These are phyloP conservation scores for Nomada fabriciana DNA, from an alignment of 2,888 invertebrate species.

Conservation along the genomic window DNA sequence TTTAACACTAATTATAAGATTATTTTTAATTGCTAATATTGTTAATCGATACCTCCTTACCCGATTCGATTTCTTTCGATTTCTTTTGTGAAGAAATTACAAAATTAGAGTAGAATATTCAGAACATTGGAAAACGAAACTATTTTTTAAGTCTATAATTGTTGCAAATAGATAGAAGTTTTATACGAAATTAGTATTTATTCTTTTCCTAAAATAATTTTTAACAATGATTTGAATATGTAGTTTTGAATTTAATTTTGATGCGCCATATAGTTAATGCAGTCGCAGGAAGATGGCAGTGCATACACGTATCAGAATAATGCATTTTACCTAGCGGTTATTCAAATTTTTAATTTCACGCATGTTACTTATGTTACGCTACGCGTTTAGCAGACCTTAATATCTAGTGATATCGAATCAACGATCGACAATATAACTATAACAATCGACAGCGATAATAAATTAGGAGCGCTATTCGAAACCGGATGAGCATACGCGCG, in stretches of 20 bases:
- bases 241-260: not conserved
- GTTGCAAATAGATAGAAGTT: not conserved
- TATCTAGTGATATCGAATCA: too few relatives aligned
- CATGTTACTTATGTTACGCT: too few relatives aligned
- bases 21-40: not conserved
- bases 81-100: too few relatives aligned
- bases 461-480: too few relatives aligned
- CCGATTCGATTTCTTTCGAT: too few relatives aligned
- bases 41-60: too few relatives aligned
- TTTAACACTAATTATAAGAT: too few relatives aligned
- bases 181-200: not conserved
- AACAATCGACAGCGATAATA: too few relatives aligned
- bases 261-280: not conserved
- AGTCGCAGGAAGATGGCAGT: conserved; percentile 22
- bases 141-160: not conserved
- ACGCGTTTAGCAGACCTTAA: too few relatives aligned
- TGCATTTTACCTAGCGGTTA: not conserved
- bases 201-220: conserved; percentile 3
- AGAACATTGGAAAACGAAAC: not conserved
- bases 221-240: not conserved
- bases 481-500: too few relatives aligned
- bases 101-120: not conserved
- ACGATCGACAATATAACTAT: too few relatives aligned
- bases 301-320: not conserved
- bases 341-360: not conserved